A percentile compares a stretch with the other conserved stretches of the same genome.
phyloP scores from a whole-genome alignment of 2,113 vertebrate genomes.

The Laticauda laticaudata region DNA sequence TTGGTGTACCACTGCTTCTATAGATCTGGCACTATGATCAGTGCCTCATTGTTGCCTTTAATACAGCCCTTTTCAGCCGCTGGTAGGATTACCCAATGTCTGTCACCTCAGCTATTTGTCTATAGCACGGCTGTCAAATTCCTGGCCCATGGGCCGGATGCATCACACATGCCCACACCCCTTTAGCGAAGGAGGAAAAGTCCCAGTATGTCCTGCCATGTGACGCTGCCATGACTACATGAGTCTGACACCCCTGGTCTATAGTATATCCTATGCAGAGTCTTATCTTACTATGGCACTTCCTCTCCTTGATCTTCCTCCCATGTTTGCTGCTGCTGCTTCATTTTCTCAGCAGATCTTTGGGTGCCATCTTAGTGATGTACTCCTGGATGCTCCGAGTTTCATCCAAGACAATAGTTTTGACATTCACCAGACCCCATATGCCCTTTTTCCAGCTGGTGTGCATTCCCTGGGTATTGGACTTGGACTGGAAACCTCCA shows the following conservation, averaged over 20 bases:
- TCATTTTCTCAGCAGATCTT: background rate
- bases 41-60: background rate
- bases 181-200: too few relatives aligned
- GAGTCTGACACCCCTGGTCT: background rate
- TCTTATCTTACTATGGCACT: background rate
- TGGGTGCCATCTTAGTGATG: too few relatives aligned
- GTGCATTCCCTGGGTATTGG: background rate
- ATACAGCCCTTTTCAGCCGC: background rate
- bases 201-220: too few relatives aligned
- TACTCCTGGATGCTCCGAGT: background rate
- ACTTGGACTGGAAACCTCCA: background rate
- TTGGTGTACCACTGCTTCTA: background rate
- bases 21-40: background rate
- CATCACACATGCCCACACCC: too few relatives aligned
- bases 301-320: background rate
- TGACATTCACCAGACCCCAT: background rate
- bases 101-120: background rate
- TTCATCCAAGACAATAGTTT: background rate
- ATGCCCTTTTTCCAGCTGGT: background rate
- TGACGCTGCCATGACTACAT: too few relatives aligned
- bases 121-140: too few relatives aligned
- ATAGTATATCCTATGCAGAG: background rate
- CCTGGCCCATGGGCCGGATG: too few relatives aligned
- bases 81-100: background rate
- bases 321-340: background rate